These are phyloP conservation scores for Neopelma chrysocephalum DNA, from an alignment of 2,797 vertebrate genomes.

Conservation along the genomic window DNA sequence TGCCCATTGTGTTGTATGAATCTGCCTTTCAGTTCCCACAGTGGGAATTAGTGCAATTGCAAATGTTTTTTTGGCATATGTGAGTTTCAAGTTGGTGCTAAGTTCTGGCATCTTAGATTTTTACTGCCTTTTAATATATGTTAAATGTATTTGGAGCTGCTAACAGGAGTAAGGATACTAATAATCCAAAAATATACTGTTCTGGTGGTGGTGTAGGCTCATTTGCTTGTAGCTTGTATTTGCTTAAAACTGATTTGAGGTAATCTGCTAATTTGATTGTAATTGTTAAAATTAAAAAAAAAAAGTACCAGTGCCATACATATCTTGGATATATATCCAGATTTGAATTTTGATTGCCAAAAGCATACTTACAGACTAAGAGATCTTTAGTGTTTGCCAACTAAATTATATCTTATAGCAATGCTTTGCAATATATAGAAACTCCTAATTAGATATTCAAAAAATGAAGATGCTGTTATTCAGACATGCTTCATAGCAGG, in stretches of 20 bases:
- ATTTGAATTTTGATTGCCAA: slow-evolving; percentile 63
- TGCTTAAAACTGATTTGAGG: slow-evolving; percentile 1
- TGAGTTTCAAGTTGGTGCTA: neutral
- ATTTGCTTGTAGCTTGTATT: slow-evolving; percentile 19
- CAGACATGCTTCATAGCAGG: slow-evolving; percentile 39
- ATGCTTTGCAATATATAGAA: slow-evolving; percentile 52
- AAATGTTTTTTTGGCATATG: neutral
- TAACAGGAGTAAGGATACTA: neutral
- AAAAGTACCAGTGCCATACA: neutral
- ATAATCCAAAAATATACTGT: neutral
- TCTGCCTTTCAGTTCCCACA: slow-evolving; percentile 31
- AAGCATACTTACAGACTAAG: slow-evolving; percentile 32
- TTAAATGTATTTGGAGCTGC: neutral
- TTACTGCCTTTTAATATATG: neutral
- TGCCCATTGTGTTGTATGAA: slow-evolving; percentile 14
- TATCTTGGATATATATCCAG: neutral
- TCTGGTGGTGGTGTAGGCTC: neutral
- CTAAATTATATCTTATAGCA: slow-evolving; percentile 56
- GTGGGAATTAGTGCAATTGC: neutral
- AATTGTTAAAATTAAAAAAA: slow-evolving; percentile 26
- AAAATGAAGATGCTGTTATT: slow-evolving; percentile 55
- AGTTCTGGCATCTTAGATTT: slow-evolving; percentile 9
- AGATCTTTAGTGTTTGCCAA: slow-evolving; percentile 60
- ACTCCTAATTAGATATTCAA: slow-evolving; percentile 57
- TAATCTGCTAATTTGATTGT: slow-evolving; percentile 48